These are phyloP conservation scores for Tragelaphus strepsiceros DNA, from an alignment of 2,113 vertebrate species.

Conservation along the genomic window DNA sequence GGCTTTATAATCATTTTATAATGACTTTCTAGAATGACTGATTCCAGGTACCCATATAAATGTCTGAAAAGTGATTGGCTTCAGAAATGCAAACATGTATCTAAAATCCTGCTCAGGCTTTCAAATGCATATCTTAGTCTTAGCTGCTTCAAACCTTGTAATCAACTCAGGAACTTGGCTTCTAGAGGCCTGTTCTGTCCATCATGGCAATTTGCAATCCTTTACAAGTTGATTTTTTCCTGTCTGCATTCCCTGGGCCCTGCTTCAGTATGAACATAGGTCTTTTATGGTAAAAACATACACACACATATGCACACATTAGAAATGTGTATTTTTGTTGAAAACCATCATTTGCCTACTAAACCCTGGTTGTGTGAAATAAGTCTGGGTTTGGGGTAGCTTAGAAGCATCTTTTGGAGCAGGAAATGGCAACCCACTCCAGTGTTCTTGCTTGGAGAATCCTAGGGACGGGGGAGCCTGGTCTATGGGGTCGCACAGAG, in stretches of 20 bases:
- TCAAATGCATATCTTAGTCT: not conserved
- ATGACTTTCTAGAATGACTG: not conserved
- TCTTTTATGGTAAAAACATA: not conserved
- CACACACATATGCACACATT: not conserved
- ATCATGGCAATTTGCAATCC: not conserved
- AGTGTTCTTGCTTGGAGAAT: too few relatives aligned
- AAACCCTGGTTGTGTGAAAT: not conserved
- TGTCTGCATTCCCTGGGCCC: not conserved
- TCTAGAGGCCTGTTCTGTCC: not conserved
- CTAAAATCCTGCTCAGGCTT: not conserved
- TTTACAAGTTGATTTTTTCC: conserved; percentile 7
- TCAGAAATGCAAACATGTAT: not conserved
- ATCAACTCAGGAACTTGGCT: not conserved
- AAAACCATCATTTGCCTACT: not conserved
- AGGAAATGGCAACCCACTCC: too few relatives aligned
- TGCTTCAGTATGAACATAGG: not conserved
- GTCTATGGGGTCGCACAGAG: too few relatives aligned
- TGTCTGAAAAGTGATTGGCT: not conserved
- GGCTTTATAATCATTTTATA: not conserved
- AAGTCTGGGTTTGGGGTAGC: not conserved
- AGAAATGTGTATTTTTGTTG: not conserved
- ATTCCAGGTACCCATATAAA: not conserved
- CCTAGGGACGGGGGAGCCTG: too few relatives aligned
- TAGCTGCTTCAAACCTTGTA: not conserved
- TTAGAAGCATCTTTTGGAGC: not conserved